phyloP scores from a whole-genome alignment of 2,797 vertebrate species.

The Enteromius paludinosus region DNA sequence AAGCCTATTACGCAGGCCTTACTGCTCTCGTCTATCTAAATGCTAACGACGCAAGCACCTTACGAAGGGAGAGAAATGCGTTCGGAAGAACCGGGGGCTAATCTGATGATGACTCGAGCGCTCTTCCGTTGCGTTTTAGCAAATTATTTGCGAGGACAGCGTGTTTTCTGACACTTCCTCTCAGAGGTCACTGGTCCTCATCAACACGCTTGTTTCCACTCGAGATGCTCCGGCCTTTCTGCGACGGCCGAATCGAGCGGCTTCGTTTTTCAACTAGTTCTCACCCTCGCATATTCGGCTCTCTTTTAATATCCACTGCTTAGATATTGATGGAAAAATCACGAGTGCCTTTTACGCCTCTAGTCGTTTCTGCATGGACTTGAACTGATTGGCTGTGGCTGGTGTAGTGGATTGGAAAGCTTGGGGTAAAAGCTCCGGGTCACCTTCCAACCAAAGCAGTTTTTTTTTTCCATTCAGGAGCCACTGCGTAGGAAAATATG shows the following conservation, averaged over 20 bases:
- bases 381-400: conserved; percentile 67
- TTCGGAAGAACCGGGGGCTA: conserved; percentile 77
- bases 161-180: conserved; percentile 70
- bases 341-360: conserved; percentile 28
- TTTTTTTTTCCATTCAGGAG: conserved; percentile 33
- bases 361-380: conserved; percentile 57
- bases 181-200: conserved; percentile 75
- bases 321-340: conserved; percentile 72
- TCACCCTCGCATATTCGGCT: conserved; percentile 52
- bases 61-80: conserved; percentile 64
- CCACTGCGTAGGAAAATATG: not conserved
- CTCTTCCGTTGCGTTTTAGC: conserved; percentile 64
- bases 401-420: conserved; percentile 76
- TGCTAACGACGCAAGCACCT: conserved; percentile 89
- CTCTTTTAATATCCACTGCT: conserved; percentile 53
- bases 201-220: conserved; percentile 71
- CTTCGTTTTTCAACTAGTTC: conserved; percentile 51
- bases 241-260: conserved; percentile 39
- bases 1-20: conserved; percentile 89
- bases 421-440: conserved; percentile 76
- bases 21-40: conserved; percentile 96
- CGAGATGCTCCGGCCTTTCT: conserved; percentile 56
- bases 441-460: conserved; percentile 74
- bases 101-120: conserved; percentile 81
- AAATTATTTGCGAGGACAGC: conserved; percentile 44